Evolutionary conservation across 2,888 invertebrate species (phyloP).

Genomic region (Cistogaster globosa): DNA sequence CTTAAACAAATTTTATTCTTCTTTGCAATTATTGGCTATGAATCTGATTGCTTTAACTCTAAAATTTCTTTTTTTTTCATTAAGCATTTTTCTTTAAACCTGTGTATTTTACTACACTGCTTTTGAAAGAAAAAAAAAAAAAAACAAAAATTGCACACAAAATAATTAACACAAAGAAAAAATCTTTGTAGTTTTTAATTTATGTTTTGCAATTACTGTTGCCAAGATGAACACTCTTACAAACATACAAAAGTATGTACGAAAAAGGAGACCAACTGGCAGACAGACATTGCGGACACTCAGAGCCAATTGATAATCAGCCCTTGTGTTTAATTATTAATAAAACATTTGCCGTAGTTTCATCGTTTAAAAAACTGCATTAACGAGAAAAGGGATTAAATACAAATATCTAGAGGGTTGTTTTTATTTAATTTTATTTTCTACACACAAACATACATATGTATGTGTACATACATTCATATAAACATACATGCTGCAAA

Average conservation of each 20-base stretch:
- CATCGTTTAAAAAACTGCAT: neutral
- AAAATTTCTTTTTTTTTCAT: no score
- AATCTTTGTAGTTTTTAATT: neutral
- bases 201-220: conserved; percentile 7
- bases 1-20: no score
- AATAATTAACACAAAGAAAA: neutral
- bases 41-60: no score
- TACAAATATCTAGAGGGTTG: conserved; percentile 58
- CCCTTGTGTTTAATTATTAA: conserved; percentile 58
- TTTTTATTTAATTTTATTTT: conserved; percentile 62
- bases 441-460: neutral
- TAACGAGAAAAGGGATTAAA: conserved; percentile 26
- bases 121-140: no score
- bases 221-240: conserved; percentile 11
- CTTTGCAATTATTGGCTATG: no score
- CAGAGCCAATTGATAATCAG: conserved; percentile 48
- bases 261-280: neutral
- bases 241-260: neutral
- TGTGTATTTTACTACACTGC: neutral
- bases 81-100: no score
- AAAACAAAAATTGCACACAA: conserved; percentile 14
- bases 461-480: no score
- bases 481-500: no score
- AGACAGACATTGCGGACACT: conserved; percentile 15
- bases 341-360: conserved; percentile 22